Percentiles rank a stretch among this genome's conserved stretches.
phyloP scores from a whole-genome alignment of 1,140 invertebrate species.

The Drosophila grimshawi region DNA sequence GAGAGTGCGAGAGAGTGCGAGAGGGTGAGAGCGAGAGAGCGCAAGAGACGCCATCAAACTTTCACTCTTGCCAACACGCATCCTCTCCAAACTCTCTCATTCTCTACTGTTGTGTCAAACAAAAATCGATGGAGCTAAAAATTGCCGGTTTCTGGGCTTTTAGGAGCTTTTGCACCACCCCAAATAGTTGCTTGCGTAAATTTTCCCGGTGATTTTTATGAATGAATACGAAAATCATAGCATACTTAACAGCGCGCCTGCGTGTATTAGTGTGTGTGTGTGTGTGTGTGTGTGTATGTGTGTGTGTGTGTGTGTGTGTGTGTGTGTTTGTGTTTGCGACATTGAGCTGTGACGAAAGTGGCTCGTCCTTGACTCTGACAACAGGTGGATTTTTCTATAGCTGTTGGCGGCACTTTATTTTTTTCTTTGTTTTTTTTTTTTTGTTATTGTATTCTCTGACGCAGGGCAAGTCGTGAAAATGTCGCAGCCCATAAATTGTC shows the following conservation, averaged over 20 bases:
- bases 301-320: slow-evolving; percentile 24
- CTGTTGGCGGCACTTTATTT: not conserved
- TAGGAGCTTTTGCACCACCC: not conserved
- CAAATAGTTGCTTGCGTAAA: slow-evolving; percentile 58
- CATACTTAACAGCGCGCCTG: slow-evolving; percentile 75
- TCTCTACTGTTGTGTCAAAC: slow-evolving; percentile 16
- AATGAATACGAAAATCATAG: slow-evolving; percentile 70
- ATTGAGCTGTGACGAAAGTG: slow-evolving; percentile 71
- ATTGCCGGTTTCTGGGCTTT: slow-evolving; percentile 52
- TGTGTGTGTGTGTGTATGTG: slow-evolving; percentile 7
- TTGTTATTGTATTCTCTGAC: slow-evolving; percentile 51
- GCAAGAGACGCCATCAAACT: slow-evolving; percentile 2
- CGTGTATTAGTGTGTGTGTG: slow-evolving; percentile 30
- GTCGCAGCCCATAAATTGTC: slow-evolving; percentile 60
- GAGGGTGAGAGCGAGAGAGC: slow-evolving; percentile 1
- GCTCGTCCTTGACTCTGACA: slow-evolving; percentile 71
- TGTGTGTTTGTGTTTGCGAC: slow-evolving; percentile 41
- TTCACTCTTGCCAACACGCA: not conserved
- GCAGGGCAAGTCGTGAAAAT: slow-evolving; percentile 45
- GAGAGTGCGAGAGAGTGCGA: slow-evolving; percentile 1
- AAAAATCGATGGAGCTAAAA: slow-evolving; percentile 83
- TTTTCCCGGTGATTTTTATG: slow-evolving; percentile 65
- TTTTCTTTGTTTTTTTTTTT: slow-evolving; percentile 8
- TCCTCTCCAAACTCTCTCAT: not conserved
- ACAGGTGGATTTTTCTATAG: slow-evolving; percentile 67